phyloP scores from a whole-genome alignment of 2,888 invertebrate species.

The Nasonia oneida region DNA sequence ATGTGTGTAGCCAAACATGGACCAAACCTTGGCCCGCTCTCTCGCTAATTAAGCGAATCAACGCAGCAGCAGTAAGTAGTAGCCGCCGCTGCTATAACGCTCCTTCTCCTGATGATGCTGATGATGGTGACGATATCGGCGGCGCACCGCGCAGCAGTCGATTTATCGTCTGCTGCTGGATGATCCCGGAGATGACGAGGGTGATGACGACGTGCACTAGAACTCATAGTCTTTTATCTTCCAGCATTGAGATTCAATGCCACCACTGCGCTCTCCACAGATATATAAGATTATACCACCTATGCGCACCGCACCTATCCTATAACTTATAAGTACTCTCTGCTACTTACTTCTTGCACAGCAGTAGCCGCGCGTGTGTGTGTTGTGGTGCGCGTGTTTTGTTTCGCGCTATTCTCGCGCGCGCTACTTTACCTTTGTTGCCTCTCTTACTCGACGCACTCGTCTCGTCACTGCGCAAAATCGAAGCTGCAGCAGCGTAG shows the following conservation, averaged over 20 bases:
- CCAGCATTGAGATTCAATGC: conserved; percentile 6
- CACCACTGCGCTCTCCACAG: background rate
- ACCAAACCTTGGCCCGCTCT: conserved; percentile 52
- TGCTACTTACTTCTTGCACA: background rate
- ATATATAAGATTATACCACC: background rate
- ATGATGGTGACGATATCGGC: background rate
- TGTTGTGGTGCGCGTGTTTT: background rate
- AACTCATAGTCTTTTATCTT: conserved; percentile 40
- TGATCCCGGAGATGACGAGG: background rate
- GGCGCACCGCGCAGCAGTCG: background rate
- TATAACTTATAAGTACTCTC: background rate
- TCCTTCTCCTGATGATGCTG: background rate
- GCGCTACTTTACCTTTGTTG: background rate
- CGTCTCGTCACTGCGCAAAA: conserved; percentile 46
- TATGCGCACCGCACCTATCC: background rate
- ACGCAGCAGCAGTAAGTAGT: conserved; percentile 13
- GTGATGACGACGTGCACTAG: conserved; percentile 33
- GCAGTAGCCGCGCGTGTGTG: no score
- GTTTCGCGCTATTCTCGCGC: background rate
- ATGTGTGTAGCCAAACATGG: conserved; percentile 35
- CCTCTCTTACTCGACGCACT: background rate
- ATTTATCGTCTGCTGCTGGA: conserved; percentile 34
- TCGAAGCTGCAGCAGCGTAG: conserved; percentile 4
- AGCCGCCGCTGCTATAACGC: background rate
- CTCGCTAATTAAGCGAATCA: conserved; percentile 30